Evolutionary conservation across 2,113 vertebrate species (phyloP), one percentile per base, ranked within the genome.

Genomic region (Aix galericulata): DNA sequence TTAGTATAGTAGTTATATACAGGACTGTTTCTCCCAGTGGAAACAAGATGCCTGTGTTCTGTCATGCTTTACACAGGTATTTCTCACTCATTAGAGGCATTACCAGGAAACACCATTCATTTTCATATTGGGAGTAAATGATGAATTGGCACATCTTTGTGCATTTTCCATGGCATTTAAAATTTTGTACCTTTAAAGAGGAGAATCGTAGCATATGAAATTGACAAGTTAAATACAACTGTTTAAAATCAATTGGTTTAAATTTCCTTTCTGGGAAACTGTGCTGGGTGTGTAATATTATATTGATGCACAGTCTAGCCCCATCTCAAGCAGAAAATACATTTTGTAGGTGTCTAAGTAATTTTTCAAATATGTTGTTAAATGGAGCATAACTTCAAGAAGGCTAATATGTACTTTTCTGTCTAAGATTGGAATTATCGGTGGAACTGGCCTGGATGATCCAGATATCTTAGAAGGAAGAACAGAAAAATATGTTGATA

Each of bases 401-500:
- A 34, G 11, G 83, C 31, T 96, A 55, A 97, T 42, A 11, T 1
- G 1, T 91, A 17, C 13, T 97, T 85, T 88, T 91, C 69, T 88
- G 9, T 92, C 38, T 63, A 82, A 99, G 99, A 99, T 99, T 85
- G 99, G 99, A 94, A 99, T 99, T 94, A 99, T 99, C 55, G 99
- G 99, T 92, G 99, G 99, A 82, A 99, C 99, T 52, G 99, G 99
- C 52, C 97, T 99, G 78, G 98, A 99, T 96, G 99, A 99, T 96
- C 99, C 99, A 0, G 99, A 99, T 93, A 99, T 99, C 91, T 96
- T 99, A 94, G 99, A 99, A 97, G 98, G 98, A 97, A 98, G 99
- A 96, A 98, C 97, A 14, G 99, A 99, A 97, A 99, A 98, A 75
- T 99, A 98, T 50, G 98, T 99, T 36, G 99, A 99, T 89, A 99